Percentiles rank a stretch among this genome's conserved stretches.
These are phyloP conservation scores for Trachemys scripta DNA, from an alignment of 2,113 vertebrate genomes.

Conservation along the genomic window DNA sequence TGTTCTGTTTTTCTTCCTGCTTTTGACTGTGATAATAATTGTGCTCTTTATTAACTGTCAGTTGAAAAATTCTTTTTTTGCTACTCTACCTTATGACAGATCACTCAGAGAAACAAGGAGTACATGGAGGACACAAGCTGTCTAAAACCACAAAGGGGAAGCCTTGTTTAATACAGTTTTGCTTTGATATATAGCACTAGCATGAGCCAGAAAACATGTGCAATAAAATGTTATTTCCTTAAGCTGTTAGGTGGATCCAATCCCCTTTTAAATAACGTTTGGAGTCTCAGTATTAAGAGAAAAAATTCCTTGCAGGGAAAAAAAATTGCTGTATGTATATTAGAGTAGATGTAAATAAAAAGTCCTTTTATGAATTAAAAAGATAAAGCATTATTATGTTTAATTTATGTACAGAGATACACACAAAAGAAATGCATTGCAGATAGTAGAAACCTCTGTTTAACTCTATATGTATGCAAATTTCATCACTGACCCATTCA, in stretches of 20 bases:
- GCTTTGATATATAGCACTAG: background rate
- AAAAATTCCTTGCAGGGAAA: background rate
- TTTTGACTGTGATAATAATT: constrained; percentile 93
- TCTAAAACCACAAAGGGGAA: constrained; percentile 54
- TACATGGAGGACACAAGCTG: constrained; percentile 90
- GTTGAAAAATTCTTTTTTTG: constrained; percentile 96
- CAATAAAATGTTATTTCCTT: background rate
- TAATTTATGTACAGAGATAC: background rate
- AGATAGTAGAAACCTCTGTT: background rate
- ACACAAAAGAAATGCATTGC: background rate
- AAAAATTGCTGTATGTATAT: background rate
- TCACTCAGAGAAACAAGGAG: constrained; percentile 93
- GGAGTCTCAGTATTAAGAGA: background rate
- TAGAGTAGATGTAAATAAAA: constrained; percentile 64
- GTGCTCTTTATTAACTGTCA: constrained; percentile 99
- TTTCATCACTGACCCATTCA: constrained; percentile 60
- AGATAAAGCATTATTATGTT: background rate
- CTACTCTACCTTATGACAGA: constrained; percentile 96
- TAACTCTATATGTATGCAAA: constrained; percentile 51
- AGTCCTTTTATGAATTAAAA: background rate
- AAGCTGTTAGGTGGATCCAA: background rate
- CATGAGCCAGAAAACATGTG: background rate
- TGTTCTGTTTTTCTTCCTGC: constrained; percentile 93
- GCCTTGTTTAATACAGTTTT: background rate
- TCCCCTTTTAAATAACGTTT: background rate